Conservation (phyloP, 2,888 invertebrate genomes). For the Cheilosia vernalis region DNA sequence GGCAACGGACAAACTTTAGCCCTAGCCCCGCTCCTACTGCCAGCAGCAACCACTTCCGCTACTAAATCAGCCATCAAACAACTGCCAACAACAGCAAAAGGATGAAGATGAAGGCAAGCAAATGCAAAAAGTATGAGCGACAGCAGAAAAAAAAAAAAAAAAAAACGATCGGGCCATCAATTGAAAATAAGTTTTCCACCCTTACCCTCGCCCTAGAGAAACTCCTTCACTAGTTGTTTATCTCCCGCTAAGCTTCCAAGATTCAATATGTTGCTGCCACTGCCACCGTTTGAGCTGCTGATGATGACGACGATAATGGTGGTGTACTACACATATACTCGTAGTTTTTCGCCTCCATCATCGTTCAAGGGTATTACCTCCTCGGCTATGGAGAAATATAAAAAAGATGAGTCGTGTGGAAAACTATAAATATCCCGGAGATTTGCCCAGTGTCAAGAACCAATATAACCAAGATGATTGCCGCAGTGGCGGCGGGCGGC, state of each 20-base stretch:
- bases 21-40: slow-evolving; percentile 5
- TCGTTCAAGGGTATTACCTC: slow-evolving; percentile 1
- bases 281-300: slow-evolving; percentile 47
- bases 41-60: slow-evolving; percentile 61
- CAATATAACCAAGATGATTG: slow-evolving; percentile 69
- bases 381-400: neutral
- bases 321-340: slow-evolving; percentile 39
- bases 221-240: neutral
- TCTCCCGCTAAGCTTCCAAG: slow-evolving; percentile 35
- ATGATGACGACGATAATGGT: slow-evolving; percentile 58
- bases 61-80: slow-evolving; percentile 74
- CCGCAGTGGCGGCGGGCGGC: slow-evolving; percentile 28
- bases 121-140: slow-evolving; percentile 36
- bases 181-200: slow-evolving; percentile 63
- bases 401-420: slow-evolving; percentile 65
- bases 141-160: slow-evolving; percentile 28
- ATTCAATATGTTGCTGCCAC: slow-evolving; percentile 66
- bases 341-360: neutral
- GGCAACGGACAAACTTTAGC: slow-evolving; percentile 69
- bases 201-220: neutral
- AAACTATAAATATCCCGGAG: slow-evolving; percentile 70
- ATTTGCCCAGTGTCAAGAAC: slow-evolving; percentile 67
- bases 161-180: slow-evolving; percentile 42
- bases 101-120: slow-evolving; percentile 38
- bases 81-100: slow-evolving; percentile 72